Conservation (phyloP, 2,113 vertebrate species). For the Microtus ochrogaster region DNA sequence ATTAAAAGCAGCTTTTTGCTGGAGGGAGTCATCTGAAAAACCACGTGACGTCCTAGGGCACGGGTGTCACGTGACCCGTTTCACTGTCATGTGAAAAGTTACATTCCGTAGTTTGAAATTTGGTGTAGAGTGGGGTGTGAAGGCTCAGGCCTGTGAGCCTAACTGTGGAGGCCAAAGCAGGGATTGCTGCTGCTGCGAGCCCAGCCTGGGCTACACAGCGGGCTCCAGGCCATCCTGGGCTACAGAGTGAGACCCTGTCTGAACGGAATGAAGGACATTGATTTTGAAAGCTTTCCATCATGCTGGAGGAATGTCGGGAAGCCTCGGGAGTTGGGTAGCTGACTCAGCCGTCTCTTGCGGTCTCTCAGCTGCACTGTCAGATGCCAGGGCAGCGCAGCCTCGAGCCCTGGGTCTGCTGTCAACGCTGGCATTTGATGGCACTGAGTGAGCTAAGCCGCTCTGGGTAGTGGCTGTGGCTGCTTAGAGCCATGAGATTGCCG, state of each 20-base stretch:
- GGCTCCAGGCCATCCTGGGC: not conserved
- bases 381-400: rapidly evolving
- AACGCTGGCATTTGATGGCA: not conserved
- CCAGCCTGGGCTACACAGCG: not conserved
- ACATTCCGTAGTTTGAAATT: no score
- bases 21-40: not conserved
- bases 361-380: not conserved
- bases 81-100: not conserved
- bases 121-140: not conserved
- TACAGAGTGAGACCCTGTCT: not conserved
- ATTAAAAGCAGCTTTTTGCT: not conserved
- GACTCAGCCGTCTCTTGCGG: not conserved
- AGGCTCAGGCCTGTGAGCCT: not conserved
- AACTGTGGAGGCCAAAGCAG: not conserved
- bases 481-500: not conserved
- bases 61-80: not conserved
- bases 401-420: not conserved
- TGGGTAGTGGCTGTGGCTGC: not conserved
- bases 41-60: rapidly evolving
- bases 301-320: not conserved
- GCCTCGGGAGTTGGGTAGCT: not conserved
- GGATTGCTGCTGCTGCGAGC: not conserved
- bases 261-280: not conserved
- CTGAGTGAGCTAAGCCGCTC: not conserved
- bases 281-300: not conserved